phyloP scores from a whole-genome alignment of 2,113 vertebrate species.

The Cranoglanis bouderius region DNA sequence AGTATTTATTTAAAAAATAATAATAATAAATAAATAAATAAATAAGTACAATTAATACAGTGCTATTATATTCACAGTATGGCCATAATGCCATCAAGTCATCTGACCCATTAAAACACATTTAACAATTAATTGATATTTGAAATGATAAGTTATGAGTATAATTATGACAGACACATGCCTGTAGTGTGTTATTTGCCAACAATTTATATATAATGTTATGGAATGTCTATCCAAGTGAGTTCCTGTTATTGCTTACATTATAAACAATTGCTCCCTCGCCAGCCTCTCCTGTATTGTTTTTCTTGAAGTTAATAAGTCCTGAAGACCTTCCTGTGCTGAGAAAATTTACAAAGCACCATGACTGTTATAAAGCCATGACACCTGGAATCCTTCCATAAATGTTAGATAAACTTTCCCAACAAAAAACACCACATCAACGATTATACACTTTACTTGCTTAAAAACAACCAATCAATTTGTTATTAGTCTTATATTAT shows the following conservation, averaged over 20 bases:
- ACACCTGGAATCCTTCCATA: background rate
- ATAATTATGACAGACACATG: background rate
- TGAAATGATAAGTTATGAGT: background rate
- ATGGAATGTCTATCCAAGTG: background rate
- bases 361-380: background rate
- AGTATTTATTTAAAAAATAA: background rate
- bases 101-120: background rate
- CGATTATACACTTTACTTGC: background rate
- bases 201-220: background rate
- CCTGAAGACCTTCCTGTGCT: background rate
- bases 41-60: background rate
- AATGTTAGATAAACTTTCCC: background rate
- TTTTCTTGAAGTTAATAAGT: background rate
- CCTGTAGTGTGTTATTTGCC: background rate
- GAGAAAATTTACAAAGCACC: background rate
- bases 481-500: background rate
- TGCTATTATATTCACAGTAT: background rate
- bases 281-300: background rate
- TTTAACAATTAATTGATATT: background rate
- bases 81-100: background rate
- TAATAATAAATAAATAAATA: no score
- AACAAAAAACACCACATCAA: background rate
- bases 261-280: background rate
- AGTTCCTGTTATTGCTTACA: background rate
- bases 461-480: background rate